Evolutionary conservation across 1,140 invertebrate species (phyloP), one percentile per base, ranked within the genome.

Genomic region (Mactra quadrangularis): DNA sequence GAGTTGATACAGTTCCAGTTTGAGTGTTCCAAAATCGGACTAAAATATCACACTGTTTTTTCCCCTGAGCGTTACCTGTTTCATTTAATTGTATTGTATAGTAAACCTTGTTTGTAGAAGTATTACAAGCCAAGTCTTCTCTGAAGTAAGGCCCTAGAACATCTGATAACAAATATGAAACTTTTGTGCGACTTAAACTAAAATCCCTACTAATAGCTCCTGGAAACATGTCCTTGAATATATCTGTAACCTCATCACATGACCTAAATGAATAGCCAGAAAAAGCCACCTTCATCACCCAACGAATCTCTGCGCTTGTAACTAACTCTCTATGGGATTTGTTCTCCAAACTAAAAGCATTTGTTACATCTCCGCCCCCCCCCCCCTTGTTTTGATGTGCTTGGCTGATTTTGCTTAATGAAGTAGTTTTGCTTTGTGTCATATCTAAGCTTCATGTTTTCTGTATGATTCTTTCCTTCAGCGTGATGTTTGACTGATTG

Each of bases 31-130:
- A 77, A n/a, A 52, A 64, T 31, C 57, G 3, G 19, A 77, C 13
- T 25, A 77, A 31, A 50, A 77, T 35, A 29, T 77, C 59, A 53
- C 59, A 77, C 29, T 70, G 62, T 45, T 79, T 79, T n/a, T 38
- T 66, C 19, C 25, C 47, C 62, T 79, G 62, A 6, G 64, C 64
- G 70, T 52, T 79, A 7, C 62, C 76, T 70, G 62, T 79, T 47
- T 79, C 76, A 70, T 79, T 62, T 52, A 55, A 79, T 22, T 68
- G 76, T 22, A 79, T 7, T 50, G 62, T 52, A 22, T 52, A 72
- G 13, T 50, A 19, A 50, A 6, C 13, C 15, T 31, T 52, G 13
- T 11, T 50, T 50, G 2, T n/a, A 4, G 11, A 4, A 19, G 52
- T 71, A 3, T 27, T 29, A 7, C 27, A 50, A 3, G 45, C 45